Conservation (phyloP, 2,888 invertebrate species). For the Morinoia aosen region DNA sequence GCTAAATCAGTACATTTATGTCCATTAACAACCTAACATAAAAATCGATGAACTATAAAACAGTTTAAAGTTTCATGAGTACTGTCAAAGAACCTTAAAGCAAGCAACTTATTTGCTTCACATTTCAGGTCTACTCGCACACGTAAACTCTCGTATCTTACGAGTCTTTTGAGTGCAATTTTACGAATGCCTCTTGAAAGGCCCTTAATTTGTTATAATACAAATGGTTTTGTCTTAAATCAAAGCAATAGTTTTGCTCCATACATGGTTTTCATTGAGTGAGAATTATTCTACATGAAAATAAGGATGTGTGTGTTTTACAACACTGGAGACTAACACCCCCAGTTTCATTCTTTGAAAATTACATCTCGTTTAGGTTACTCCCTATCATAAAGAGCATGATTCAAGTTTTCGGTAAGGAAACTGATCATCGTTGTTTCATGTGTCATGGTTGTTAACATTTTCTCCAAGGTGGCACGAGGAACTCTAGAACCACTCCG, state of each 20-base stretch:
- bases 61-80: too few species aligned
- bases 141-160: background rate
- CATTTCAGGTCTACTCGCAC: background rate
- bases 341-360: background rate
- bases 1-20: too few species aligned
- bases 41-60: too few species aligned
- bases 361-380: background rate
- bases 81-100: too few species aligned
- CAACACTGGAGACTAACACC: background rate
- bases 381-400: background rate
- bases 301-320: too few species aligned
- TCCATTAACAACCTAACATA: too few species aligned
- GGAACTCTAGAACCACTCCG: conserved; percentile 28
- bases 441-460: background rate
- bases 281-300: background rate
- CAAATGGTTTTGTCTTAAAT: too few species aligned
- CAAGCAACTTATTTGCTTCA: background rate
- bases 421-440: too few species aligned
- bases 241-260: too few species aligned
- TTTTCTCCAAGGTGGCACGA: conserved; percentile 7
- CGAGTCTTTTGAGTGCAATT: background rate
- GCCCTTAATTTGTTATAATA: too few species aligned
- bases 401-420: background rate
- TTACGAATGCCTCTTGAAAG: background rate
- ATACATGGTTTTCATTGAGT: background rate